phyloP scores from a whole-genome alignment of 2,113 vertebrate genomes.

The Ceuthmochares aereus region DNA sequence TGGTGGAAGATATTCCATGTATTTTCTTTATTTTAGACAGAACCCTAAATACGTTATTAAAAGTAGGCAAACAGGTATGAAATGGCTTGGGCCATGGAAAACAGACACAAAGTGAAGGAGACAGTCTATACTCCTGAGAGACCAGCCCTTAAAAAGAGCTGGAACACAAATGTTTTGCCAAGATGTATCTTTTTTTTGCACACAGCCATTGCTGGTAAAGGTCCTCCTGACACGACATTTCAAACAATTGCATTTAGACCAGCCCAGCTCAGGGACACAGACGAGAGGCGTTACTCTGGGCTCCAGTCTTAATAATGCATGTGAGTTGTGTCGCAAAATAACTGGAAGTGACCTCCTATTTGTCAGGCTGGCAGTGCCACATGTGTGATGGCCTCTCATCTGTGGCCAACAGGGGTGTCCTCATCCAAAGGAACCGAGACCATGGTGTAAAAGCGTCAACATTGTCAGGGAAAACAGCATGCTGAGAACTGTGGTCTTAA shows the following conservation, averaged over 20 bases:
- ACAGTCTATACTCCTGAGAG: not conserved
- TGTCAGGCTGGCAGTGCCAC: not conserved
- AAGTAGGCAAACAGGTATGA: not conserved
- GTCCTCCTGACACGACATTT: slow-evolving; percentile 13
- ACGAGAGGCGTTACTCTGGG: not conserved
- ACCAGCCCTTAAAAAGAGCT: not conserved
- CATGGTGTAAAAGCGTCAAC: not conserved
- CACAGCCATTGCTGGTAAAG: not conserved
- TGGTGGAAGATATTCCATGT: not conserved
- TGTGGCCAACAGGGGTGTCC: not conserved
- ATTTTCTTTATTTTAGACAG: not conserved
- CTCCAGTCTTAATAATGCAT: slow-evolving; percentile 20
- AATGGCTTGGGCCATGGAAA: not conserved
- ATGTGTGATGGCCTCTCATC: not conserved
- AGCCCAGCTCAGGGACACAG: not conserved
- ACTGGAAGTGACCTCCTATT: not conserved
- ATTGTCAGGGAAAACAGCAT: rapidly evolving
- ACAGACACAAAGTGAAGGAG: not conserved
- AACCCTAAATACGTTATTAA: not conserved
- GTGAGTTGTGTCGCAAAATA: not conserved
- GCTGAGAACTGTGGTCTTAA: not conserved
- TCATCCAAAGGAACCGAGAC: not conserved
- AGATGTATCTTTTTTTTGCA: not conserved
- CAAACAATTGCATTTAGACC: slow-evolving; percentile 15
- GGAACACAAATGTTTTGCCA: not conserved